Percentiles rank a stretch among this genome's conserved stretches.
Evolutionary conservation across 1,140 invertebrate genomes (phyloP).

Genomic region (Hetaerina americana): DNA sequence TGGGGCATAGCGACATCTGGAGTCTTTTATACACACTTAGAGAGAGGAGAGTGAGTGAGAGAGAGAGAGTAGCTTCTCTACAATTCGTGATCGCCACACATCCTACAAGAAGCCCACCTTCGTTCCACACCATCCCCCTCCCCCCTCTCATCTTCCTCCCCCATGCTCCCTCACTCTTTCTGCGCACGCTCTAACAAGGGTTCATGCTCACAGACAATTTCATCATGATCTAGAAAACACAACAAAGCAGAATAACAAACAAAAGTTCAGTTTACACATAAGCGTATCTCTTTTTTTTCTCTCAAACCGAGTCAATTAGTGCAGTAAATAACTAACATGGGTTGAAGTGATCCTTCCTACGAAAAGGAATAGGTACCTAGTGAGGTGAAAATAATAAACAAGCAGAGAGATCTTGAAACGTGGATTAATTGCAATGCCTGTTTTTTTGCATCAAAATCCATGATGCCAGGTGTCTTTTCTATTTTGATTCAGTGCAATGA

Average conservation of each 20-base stretch:
- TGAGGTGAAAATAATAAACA: neutral
- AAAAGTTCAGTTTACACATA: neutral
- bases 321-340: neutral
- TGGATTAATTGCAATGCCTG: too few relatives aligned
- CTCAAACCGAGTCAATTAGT: neutral
- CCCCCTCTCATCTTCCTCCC: neutral
- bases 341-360: neutral
- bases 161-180: neutral
- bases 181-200: constrained; percentile 3
- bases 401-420: neutral
- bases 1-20: neutral
- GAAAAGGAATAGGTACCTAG: neutral
- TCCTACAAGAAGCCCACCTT: neutral
- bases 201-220: constrained; percentile 8
- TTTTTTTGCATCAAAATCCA: too few relatives aligned
- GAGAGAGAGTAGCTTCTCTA: neutral
- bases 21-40: neutral
- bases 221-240: constrained; percentile 7
- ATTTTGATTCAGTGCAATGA: too few relatives aligned
- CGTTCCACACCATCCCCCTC: neutral
- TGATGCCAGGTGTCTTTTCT: too few relatives aligned
- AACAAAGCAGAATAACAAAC: constrained; percentile 4
- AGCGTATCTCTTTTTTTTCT: neutral
- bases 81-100: neutral
- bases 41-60: too few relatives aligned